A percentile compares a stretch with the other conserved stretches of the same genome.
These are phyloP conservation scores for Odiellus spinosus DNA, from an alignment of 2,888 invertebrate genomes.

Conservation along the genomic window DNA sequence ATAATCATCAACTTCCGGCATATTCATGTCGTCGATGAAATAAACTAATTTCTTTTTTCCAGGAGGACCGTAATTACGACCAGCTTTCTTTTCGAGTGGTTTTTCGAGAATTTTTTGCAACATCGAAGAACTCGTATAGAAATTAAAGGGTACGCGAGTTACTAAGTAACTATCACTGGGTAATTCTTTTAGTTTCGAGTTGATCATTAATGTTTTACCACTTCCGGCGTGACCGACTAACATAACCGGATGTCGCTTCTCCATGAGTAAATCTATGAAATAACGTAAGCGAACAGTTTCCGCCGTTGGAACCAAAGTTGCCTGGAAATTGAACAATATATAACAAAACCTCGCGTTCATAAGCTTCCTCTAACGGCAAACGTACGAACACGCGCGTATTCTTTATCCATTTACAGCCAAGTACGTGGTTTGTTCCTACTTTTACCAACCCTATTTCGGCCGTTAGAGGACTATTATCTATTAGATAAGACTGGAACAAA, in stretches of 20 bases:
- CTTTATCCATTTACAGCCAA: constrained; percentile 45
- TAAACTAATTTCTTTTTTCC: constrained; percentile 84
- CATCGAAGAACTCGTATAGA: constrained; percentile 89
- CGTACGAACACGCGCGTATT: neutral
- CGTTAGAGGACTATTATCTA: too few species aligned
- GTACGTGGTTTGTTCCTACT: too few species aligned
- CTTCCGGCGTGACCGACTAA: constrained; percentile 81
- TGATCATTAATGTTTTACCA: constrained; percentile 85
- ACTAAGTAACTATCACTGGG: constrained; percentile 66
- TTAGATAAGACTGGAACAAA: too few species aligned
- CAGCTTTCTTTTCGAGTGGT: constrained; percentile 90
- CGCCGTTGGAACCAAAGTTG: constrained; percentile 76
- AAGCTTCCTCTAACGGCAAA: too few species aligned
- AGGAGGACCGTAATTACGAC: constrained; percentile 85
- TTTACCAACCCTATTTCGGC: too few species aligned
- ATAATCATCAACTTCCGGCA: constrained; percentile 89
- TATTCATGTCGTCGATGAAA: constrained; percentile 94
- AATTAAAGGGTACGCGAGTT: constrained; percentile 87
- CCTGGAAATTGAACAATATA: constrained; percentile 39
- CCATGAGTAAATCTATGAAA: constrained; percentile 77
- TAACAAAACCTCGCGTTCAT: too few species aligned
- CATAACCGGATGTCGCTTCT: constrained; percentile 80
- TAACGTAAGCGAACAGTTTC: constrained; percentile 79
- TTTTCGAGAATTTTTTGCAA: constrained; percentile 82
- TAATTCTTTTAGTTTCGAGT: constrained; percentile 59